Evolutionary conservation across 2,113 vertebrate genomes (phyloP).

Genomic region (Sapajus apella): DNA sequence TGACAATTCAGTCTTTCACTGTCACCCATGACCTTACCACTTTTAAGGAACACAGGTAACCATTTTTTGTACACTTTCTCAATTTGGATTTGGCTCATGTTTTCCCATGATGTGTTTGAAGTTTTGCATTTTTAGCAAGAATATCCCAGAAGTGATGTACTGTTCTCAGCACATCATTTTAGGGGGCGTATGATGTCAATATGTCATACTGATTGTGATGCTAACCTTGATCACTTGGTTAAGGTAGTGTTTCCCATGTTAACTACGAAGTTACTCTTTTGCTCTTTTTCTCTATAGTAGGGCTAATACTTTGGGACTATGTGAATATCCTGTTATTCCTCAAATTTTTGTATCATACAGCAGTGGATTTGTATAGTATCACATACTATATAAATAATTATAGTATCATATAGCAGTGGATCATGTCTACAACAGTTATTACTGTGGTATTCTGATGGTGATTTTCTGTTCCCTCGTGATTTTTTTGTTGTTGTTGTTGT

Average conservation of each 20-base stretch:
- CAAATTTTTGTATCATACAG: background rate
- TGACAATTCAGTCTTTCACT: background rate
- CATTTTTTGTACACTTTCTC: background rate
- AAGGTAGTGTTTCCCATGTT: no score
- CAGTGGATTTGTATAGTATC: background rate
- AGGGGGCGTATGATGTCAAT: accelerated
- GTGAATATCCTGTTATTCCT: background rate
- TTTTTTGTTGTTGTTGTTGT: background rate
- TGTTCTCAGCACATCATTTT: background rate
- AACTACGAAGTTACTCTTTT: background rate
- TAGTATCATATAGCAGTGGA: background rate
- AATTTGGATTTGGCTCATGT: background rate
- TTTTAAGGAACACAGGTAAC: background rate
- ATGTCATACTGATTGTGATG: background rate
- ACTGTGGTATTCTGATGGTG: background rate
- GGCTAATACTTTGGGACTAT: background rate
- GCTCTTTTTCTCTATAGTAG: background rate
- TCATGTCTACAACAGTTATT: background rate
- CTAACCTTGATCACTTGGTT: background rate
- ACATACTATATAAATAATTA: background rate
- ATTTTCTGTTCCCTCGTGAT: background rate
- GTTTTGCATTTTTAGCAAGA: background rate
- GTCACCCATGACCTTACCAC: background rate
- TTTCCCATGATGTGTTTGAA: background rate
- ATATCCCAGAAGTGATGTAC: background rate